phyloP scores from a whole-genome alignment of 1,140 invertebrate species.

The Dreissena rostriformis region DNA sequence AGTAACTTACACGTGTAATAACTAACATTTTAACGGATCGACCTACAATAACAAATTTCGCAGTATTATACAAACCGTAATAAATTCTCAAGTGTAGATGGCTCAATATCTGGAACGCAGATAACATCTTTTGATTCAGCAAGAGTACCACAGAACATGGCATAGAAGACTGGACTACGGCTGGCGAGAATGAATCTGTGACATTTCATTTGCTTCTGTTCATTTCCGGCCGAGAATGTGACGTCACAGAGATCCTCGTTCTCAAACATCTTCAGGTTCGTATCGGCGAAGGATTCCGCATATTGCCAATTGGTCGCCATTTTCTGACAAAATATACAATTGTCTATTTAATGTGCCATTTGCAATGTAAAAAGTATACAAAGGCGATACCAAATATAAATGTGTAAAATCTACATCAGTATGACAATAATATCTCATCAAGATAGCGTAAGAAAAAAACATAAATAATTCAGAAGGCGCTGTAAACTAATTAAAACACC shows the following conservation, averaged over 20 bases:
- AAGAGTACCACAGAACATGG: conserved; percentile 90
- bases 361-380: no score
- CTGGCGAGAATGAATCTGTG: conserved; percentile 91
- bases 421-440: no score
- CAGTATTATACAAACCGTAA: conserved; percentile 30
- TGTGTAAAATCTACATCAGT: no score
- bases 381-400: no score
- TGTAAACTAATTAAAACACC: no score
- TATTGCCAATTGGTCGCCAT: conserved; percentile 44
- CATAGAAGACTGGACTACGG: conserved; percentile 90
- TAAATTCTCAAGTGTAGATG: conserved; percentile 34
- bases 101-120: conserved; percentile 51
- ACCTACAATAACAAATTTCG: no score
- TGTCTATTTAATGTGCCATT: no score
- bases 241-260: conserved; percentile 66
- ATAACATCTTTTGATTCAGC: conserved; percentile 78
- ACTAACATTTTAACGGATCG: no score
- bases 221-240: conserved; percentile 59
- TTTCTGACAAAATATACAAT: no score
- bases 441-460: no score
- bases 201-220: conserved; percentile 86
- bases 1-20: no score
- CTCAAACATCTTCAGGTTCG: conserved; percentile 59
- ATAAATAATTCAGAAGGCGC: no score
- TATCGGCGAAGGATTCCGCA: conserved; percentile 40